Evolutionary conservation across 2,797 vertebrate species (phyloP), one percentile per base, ranked within the genome.

Genomic region (Neostethus bicornis): DNA sequence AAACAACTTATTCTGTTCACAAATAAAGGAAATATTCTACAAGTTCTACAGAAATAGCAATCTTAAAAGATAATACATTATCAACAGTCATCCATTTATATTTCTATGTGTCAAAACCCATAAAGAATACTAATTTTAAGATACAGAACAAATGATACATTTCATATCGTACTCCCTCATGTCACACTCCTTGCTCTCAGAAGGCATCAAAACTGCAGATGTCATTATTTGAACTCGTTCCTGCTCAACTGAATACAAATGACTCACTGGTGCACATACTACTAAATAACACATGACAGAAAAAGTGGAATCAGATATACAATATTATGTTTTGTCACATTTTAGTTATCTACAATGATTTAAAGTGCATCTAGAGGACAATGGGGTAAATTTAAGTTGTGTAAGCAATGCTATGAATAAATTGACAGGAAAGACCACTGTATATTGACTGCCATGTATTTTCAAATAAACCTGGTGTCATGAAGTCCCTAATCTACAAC

Each of bases 301-400:
- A 52, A 61, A 39, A 76, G 42, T 1, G 68, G 65, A 47, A 54
- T 63, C 56, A 60, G 52, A 48, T 46, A 51, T 50, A 54, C 14
- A 47, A 3, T 29, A n/a, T 16, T n/a, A 60, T 57, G 60, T 47
- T 42, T 53, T 24, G 61, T 45, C 17, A 53, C 25, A 42, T 44
- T 16, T 61, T 12, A 65, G 39, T 37, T 16, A 86, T 87, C 88
- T 90, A 87, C 87, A 89, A 88, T 89, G 90, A 85, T 82, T 88
- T 79, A 83, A 87, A 91, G 81, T 73, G 83, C 86, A 89, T 77
- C 85, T 85, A 81, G 66, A 88, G 81, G 86, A 82, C 64, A 54
- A 51, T 19, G 35, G 70, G 26, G 47, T 7, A 26, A 28, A 28
- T 31, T 14, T 53, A 38, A n/a, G 17, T 41, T 12, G 13, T 21